These are phyloP conservation scores for Chironomus tentans DNA, from an alignment of 2,888 invertebrate species.

Conservation along the genomic window DNA sequence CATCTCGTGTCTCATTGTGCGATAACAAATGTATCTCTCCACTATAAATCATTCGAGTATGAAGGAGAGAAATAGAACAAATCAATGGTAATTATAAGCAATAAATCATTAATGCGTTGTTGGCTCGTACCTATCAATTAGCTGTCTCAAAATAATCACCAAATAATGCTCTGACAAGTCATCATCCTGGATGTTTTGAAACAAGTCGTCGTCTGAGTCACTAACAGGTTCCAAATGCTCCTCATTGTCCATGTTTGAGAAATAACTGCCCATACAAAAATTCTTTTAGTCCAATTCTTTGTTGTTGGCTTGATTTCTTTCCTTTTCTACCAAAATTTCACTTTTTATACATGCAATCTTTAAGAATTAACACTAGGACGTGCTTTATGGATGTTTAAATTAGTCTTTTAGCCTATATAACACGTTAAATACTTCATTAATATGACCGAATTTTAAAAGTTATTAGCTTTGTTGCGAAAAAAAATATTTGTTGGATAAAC, in stretches of 20 bases:
- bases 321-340: no score
- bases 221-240: neutral
- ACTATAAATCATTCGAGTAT: neutral
- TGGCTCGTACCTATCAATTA: conserved; percentile 12
- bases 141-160: conserved; percentile 15
- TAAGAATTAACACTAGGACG: no score
- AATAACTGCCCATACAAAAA: neutral
- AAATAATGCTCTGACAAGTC: conserved; percentile 17
- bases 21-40: conserved; percentile 21
- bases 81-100: neutral
- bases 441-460: no score
- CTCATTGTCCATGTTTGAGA: neutral
- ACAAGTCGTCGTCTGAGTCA: conserved; percentile 24
- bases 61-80: neutral
- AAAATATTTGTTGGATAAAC: no score
- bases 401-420: no score
- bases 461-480: no score
- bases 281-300: conserved; percentile 59
- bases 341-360: no score
- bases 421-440: no score
- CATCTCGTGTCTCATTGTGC: conserved; percentile 3
- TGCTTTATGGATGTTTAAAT: no score
- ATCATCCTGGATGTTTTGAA: conserved; percentile 20
- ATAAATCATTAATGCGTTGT: neutral
- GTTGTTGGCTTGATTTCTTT: conserved; percentile 48